Conservation (phyloP, 2,797 vertebrate species). For the Discoglossus pictus region DNA sequence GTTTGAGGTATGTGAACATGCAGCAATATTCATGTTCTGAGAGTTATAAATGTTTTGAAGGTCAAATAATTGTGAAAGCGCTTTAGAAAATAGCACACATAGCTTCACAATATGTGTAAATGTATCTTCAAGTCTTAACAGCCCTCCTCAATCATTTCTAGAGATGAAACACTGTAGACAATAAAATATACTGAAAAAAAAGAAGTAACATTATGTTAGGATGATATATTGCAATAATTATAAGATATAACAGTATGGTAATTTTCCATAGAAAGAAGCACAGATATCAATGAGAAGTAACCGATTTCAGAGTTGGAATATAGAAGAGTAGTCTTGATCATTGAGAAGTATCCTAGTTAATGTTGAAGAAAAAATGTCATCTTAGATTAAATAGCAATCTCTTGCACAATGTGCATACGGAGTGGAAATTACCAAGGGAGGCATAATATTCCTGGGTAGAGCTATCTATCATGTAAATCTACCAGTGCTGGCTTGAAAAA, state of each 20-base stretch:
- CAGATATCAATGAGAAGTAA: neutral
- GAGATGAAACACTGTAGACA: neutral
- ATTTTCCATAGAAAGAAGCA: constrained; percentile 1
- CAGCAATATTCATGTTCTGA: neutral
- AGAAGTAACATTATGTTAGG: neutral
- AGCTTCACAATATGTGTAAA: neutral
- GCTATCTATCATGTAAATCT: neutral
- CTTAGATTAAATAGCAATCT: constrained; percentile 15
- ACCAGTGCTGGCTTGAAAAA: neutral
- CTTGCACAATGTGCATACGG: neutral
- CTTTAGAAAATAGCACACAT: neutral
- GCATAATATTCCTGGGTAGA: neutral
- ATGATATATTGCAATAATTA: constrained; percentile 20
- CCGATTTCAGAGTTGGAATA: neutral
- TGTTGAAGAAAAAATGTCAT: constrained; percentile 8
- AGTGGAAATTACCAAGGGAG: neutral
- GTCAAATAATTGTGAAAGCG: neutral
- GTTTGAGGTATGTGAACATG: neutral
- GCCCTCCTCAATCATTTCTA: neutral
- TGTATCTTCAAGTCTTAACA: neutral
- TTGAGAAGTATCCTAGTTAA: constrained; percentile 5
- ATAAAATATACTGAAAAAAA: neutral
- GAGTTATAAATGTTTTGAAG: constrained; percentile 1
- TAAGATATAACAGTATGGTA: neutral
- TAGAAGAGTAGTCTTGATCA: constrained; percentile 1